Evolutionary conservation across 2,113 vertebrate genomes (phyloP).

Genomic region (Phocoena phocoena): DNA sequence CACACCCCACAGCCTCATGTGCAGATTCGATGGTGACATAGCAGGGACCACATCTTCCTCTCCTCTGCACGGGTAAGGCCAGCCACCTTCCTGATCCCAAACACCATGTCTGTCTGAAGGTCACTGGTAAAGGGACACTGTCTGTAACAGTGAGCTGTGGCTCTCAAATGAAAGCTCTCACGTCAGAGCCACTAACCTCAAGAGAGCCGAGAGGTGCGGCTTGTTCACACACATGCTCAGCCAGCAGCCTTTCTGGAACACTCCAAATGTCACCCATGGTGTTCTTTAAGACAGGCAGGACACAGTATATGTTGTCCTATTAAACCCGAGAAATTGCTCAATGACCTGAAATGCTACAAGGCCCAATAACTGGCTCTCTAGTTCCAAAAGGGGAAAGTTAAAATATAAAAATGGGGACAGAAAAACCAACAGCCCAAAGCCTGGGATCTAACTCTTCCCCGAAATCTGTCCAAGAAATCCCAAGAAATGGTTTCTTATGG

Average conservation of each 20-base stretch:
- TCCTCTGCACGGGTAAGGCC: background rate
- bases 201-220: background rate
- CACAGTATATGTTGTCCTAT: background rate
- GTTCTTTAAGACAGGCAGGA: background rate
- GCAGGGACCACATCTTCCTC: background rate
- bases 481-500: slow-evolving; percentile 10
- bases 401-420: background rate
- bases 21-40: background rate
- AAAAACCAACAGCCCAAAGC: slow-evolving; percentile 34
- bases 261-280: background rate
- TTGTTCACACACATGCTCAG: background rate
- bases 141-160: background rate
- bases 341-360: slow-evolving; percentile 8
- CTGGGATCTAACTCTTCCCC: background rate
- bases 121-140: background rate
- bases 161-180: background rate
- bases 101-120: slow-evolving; percentile 13
- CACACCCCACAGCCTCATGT: background rate
- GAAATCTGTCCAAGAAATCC: background rate
- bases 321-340: background rate
- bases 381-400: background rate
- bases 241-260: background rate
- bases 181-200: background rate
- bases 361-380: background rate
- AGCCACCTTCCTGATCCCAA: background rate